These are phyloP conservation scores for Hydropsyche tenuis DNA, from an alignment of 1,140 invertebrate species.

Conservation along the genomic window DNA sequence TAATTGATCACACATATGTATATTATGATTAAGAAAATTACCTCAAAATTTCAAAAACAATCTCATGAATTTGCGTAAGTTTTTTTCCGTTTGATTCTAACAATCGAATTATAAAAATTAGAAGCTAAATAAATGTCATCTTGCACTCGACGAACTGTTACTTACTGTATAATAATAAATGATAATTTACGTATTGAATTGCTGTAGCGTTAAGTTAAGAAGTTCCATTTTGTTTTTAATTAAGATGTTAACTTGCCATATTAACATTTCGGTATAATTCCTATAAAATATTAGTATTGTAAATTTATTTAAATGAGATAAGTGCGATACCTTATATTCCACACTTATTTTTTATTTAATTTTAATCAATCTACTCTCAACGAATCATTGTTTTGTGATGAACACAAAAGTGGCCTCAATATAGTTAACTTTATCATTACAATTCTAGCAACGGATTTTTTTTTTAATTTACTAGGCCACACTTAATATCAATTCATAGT, in stretches of 20 bases:
- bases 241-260: conserved; percentile 34
- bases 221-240: conserved; percentile 27
- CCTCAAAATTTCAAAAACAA: no score
- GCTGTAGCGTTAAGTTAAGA: conserved; percentile 17
- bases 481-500: no score
- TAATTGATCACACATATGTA: not conserved
- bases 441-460: no score
- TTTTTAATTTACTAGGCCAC: no score
- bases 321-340: conserved; percentile 18
- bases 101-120: no score
- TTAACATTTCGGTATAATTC: conserved; percentile 32
- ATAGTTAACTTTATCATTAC: no score
- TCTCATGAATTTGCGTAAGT: no score
- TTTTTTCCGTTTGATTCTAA: no score
- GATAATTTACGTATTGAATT: conserved; percentile 13
- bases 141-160: not conserved
- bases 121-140: no score
- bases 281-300: conserved; percentile 28
- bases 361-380: not conserved
- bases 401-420: no score
- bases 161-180: conserved; percentile 3
- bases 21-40: no score
- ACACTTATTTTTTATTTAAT: conserved; percentile 18
- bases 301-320: conserved; percentile 19
- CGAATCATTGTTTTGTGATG: no score